Evolutionary conservation across 2,797 vertebrate genomes (phyloP).

Genomic region (Halcyon smyrnensis): DNA sequence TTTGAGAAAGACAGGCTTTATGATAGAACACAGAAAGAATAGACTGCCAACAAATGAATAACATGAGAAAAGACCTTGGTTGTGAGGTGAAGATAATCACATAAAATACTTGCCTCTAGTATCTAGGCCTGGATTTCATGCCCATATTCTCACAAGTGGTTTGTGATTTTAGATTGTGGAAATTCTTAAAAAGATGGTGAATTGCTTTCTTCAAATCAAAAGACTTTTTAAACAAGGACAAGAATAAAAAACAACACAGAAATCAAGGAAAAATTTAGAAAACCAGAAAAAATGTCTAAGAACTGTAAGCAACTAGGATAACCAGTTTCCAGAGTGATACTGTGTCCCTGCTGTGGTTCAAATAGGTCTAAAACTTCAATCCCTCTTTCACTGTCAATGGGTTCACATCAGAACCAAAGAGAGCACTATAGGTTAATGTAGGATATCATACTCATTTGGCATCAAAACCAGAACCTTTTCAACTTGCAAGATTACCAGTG

Average conservation of each 20-base stretch:
- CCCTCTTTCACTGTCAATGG: neutral
- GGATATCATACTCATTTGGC: neutral
- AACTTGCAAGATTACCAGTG: neutral
- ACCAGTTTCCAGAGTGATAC: neutral
- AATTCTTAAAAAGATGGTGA: neutral
- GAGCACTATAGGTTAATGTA: neutral
- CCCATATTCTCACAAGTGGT: neutral
- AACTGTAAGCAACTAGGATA: neutral
- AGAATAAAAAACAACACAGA: neutral
- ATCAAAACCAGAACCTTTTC: neutral
- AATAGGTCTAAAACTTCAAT: neutral
- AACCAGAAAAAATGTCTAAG: neutral
- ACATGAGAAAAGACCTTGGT: neutral
- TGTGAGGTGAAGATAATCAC: neutral
- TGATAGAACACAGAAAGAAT: neutral
- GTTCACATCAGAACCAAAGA: neutral
- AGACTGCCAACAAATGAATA: neutral
- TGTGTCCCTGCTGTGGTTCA: neutral
- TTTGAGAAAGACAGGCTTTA: neutral
- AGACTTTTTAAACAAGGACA: neutral
- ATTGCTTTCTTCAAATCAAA: neutral
- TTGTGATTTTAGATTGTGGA: neutral
- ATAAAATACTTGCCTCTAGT: neutral
- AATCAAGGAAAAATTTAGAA: neutral
- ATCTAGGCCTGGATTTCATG: neutral